Conservation (phyloP, 1,140 invertebrate genomes). For the Drosophila nigromelanica region DNA sequence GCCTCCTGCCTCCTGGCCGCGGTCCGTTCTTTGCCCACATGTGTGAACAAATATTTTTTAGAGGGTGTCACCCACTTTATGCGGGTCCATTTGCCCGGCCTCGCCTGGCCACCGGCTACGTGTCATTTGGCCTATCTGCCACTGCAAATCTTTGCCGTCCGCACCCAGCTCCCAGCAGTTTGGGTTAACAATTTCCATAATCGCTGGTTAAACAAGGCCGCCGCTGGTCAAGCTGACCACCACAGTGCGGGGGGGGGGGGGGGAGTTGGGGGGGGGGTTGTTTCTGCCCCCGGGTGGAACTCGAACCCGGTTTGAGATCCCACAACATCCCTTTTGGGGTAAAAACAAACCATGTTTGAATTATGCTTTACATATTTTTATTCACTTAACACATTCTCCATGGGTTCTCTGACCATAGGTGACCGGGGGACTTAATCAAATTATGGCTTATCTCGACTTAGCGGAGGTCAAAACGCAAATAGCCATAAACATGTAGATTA, state of each 20-base stretch:
- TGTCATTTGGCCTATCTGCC: constrained; percentile 78
- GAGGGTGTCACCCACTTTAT: constrained; percentile 67
- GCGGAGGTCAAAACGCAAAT: constrained; percentile 80
- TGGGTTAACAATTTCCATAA: constrained; percentile 72
- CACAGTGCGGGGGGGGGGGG: background rate
- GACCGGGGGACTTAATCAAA: constrained; percentile 64
- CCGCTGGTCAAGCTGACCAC: constrained; percentile 70
- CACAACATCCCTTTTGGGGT: no score
- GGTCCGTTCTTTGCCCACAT: constrained; percentile 47
- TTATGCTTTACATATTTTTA: constrained; percentile 82
- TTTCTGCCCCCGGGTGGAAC: background rate
- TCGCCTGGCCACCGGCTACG: constrained; percentile 54
- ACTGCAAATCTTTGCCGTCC: constrained; percentile 57
- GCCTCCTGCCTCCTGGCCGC: background rate
- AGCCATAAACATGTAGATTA: constrained; percentile 82
- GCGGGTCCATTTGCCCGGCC: constrained; percentile 52
- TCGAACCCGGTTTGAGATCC: constrained; percentile 45
- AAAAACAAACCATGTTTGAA: constrained; percentile 62
- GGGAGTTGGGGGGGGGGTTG: background rate
- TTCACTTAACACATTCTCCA: constrained; percentile 72
- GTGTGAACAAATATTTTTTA: constrained; percentile 82
- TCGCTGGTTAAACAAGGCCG: constrained; percentile 79
- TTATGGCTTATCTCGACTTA: constrained; percentile 78
- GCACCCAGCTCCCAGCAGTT: background rate
- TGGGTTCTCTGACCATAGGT: background rate